phyloP scores from a whole-genome alignment of 2,797 vertebrate genomes.

The Thalassophryne amazonica region DNA sequence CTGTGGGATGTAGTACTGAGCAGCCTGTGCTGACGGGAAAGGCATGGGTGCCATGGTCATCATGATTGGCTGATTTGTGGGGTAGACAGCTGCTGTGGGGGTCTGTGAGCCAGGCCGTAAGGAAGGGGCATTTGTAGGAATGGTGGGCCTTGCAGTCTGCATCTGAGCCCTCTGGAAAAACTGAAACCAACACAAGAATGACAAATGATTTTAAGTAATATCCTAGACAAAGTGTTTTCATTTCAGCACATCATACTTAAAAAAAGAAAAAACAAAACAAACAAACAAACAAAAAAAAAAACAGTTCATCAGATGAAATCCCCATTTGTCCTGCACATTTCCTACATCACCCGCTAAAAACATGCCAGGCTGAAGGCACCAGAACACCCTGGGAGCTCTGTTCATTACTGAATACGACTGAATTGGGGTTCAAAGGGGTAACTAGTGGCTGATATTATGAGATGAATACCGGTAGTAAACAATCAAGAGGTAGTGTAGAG shows the following conservation, averaged over 20 bases:
- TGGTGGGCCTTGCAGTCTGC: constrained; percentile 88
- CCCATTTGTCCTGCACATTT: constrained; percentile 8
- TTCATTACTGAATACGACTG: not conserved
- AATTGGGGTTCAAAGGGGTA: no score
- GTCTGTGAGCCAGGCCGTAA: constrained; percentile 90
- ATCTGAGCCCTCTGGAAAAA: constrained; percentile 98
- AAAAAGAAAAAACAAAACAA: constrained; percentile 7
- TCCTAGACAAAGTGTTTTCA: not conserved
- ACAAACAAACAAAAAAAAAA: not conserved
- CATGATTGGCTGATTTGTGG: constrained; percentile 94
- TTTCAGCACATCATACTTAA: constrained; percentile 11
- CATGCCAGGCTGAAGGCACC: not conserved
- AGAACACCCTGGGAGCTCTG: not conserved
- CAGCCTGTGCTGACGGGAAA: constrained; percentile 91
- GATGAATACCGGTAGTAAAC: no score
- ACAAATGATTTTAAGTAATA: constrained; percentile 6
- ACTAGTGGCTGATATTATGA: no score
- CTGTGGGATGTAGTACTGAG: constrained; percentile 98
- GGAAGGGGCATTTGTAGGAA: constrained; percentile 89
- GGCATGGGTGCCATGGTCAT: constrained; percentile 97
- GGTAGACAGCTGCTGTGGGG: constrained; percentile 88
- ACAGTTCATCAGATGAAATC: constrained; percentile 1
- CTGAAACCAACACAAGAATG: constrained; percentile 60
- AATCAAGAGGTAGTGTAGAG: no score
- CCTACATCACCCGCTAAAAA: constrained; percentile 9